Base-by-base conservation (phyloP, 2,888 invertebrate species). In the Mactromeris polynyma region DNA sequence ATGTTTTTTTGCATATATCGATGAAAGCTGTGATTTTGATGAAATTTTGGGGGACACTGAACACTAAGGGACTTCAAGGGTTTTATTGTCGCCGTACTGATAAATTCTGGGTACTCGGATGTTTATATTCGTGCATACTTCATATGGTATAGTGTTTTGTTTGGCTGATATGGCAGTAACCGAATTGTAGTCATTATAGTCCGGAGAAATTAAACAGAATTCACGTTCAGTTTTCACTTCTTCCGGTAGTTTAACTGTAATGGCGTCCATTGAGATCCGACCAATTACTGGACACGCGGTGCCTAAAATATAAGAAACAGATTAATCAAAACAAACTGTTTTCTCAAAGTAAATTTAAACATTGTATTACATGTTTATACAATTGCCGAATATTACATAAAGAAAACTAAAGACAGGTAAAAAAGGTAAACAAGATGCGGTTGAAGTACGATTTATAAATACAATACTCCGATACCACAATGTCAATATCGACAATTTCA, bases 191-290 rank as follows among this genome's bases (percentile, higher is more conserved):
- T 93, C 91, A 33, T 82, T 90, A 46, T 81, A 90, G 81, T 92
- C 92, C 38, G 92, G 86, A 21, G 82, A 64, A 86, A 93, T 89
- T 31, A 94, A 40, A 81, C 90, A 90, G 77, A 93, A 93, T 11
- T 87, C 87, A 21, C 90, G 89, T 21, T 82, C 78, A 7, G 73
- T 58, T 40, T 77, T 86, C 9, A 86, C 91, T 40, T 87, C 86
- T 11, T 88, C 89, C 38, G 93, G 92, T 54, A 94, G 81, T 54
- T 81, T 86, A 0, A 94, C 91, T 6, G 94, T 94, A 7, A 94
- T 93, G 21, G 93, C 93, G 81, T 94, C 94, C 94, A 94, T 94
- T 6, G 94, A 94, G 6, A 94, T 90, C 3, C 93, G 87, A 26
- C 94, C 94, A n/a, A 94, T 92, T 0, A 94, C 88, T 38, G 91